phyloP scores from a whole-genome alignment of 2,113 vertebrate species.

The Pardalotus punctatus region DNA sequence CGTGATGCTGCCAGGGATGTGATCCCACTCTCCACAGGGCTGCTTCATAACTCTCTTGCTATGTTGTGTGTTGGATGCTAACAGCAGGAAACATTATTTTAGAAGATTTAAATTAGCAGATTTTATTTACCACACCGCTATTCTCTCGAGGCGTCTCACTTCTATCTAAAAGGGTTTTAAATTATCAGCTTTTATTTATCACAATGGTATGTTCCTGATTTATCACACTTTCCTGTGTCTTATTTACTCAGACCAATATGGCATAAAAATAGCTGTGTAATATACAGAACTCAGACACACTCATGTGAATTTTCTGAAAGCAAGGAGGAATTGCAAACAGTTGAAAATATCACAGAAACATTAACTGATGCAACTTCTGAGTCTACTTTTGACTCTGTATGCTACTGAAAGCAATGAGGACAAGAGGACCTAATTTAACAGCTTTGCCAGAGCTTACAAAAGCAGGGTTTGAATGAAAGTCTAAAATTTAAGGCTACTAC shows the following conservation, averaged over 20 bases:
- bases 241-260: constrained; percentile 30
- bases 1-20: background rate
- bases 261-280: constrained; percentile 15
- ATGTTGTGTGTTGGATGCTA: background rate
- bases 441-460: background rate
- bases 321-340: background rate
- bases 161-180: constrained; percentile 72
- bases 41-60: background rate
- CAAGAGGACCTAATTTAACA: background rate
- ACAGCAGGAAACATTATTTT: constrained; percentile 57
- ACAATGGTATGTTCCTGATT: constrained; percentile 41
- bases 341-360: background rate
- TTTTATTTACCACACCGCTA: constrained; percentile 72
- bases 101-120: constrained; percentile 72
- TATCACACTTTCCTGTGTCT: constrained; percentile 14
- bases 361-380: background rate
- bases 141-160: constrained; percentile 62
- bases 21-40: background rate
- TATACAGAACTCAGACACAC: background rate
- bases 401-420: background rate
- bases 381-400: background rate
- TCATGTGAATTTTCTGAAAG: background rate
- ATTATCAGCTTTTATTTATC: constrained; percentile 78
- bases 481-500: background rate
- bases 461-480: background rate